Base-by-base conservation (phyloP, 1,140 invertebrate species). In the Andrena cerasifolii region DNA sequence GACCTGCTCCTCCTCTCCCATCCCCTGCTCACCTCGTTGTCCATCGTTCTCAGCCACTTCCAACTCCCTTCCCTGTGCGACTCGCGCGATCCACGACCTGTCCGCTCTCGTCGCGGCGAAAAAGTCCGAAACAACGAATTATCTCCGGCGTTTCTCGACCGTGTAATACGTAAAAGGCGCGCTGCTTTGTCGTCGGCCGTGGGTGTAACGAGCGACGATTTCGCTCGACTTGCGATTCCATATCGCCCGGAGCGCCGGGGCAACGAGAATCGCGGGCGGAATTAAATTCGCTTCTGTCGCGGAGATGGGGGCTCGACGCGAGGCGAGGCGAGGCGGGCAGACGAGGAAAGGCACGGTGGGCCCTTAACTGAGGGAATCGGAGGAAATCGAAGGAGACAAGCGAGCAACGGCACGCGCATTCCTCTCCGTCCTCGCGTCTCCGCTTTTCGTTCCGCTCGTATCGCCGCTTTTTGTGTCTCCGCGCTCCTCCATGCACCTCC, bases 391-490 rank as follows among this genome's bases (percentile, higher is more conserved):
- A 28, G 36, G 3, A 24, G 47, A 12, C 21, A n/a, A n/a, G 53
- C 26, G 59, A 47, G 43, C 26, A 79, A 12, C 68, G 10, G 18
- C 31, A 16, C 59, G 47, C 31, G 51, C 36, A 63, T 78, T 73
- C 56, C 75, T 73, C 71, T 63, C 28, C 51, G 16, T 84, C 67
- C 53, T 80, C 56, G 68, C 28, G 18, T 63, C 70, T 1, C 43
- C 65, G 36, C 51, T 70, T 58, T 66, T 71, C 58, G 26, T 51
- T 47, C 72, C n/a, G n/a, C 65, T 56, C 53, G 54, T 76, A 82
- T 59, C 76, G 86, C 62, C 53, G 86, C 72, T 86, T 89, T 87
- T 89, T 87, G 84, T 89, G 86, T 88, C 85, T 78, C 86, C 80
- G 82, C 72, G 77, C 49, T 82, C 58, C 75, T 78, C 65, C 73